Base-by-base conservation (phyloP, 1,140 invertebrate genomes). In the Drosophila repleta region DNA sequence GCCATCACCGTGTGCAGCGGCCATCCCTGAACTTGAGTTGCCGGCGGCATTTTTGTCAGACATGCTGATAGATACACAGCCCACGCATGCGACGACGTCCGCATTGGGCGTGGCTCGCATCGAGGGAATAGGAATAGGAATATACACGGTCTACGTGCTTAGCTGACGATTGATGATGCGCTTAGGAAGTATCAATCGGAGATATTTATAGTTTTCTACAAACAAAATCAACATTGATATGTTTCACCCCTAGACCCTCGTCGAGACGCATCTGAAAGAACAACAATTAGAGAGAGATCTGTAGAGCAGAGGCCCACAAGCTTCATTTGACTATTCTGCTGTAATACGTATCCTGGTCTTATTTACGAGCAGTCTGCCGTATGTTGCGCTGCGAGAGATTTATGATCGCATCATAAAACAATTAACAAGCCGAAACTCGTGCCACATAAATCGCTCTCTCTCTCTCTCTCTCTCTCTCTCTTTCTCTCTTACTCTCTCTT, bases 371-470 rank as follows among this genome's bases (percentile, higher is more conserved):
- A 62, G 21, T 61, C 43, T 64, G 52, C 61, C 82, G 74, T 78
- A 83, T 79, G 82, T 78, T 85, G 49, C 35, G 15, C 49, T 48
- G 69, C 57, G 74, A 77, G 65, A 81, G 83, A 88, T 88, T 88
- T 88, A 88, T 88, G 84, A 60, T 63, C 51, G 83, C 83, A 88
- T 88, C 84, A 88, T 88, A 88, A 88, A 88, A 88, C 83, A 88
- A 88, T 88, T 88, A 88, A 88, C 84, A 88, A 88, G 84, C 74
- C 76, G 66, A 69, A 88, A 88, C 83, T 88, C 83, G 83, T 88
- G 83, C 83, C 83, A 83, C 83, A 88, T 88, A 88, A 88, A 88
- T 82, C 78, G 60, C 83, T 79, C 75, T 29, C 26, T 7, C 5
- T 7, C 29, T 29, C 29, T 29, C 29, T 29, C 83, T 79, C 71